These are phyloP conservation scores for Eristalis arbustorum DNA, from an alignment of 2,888 invertebrate species.

Conservation along the genomic window DNA sequence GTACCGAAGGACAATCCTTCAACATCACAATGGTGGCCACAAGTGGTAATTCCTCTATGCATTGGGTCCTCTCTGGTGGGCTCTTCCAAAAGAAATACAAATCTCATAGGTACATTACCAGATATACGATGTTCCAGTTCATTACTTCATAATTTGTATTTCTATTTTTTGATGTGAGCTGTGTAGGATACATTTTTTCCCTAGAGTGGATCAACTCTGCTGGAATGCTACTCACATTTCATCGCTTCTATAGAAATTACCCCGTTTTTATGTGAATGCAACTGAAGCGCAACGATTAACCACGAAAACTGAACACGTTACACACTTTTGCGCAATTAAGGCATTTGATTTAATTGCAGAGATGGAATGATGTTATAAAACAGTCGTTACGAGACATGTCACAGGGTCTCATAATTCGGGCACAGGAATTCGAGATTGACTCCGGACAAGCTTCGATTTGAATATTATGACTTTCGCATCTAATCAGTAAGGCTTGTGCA, in stretches of 20 bases:
- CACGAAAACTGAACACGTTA: neutral
- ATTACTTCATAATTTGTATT: neutral
- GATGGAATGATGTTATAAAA: neutral
- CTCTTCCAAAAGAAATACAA: neutral
- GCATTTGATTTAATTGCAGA: neutral
- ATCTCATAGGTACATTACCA: neutral
- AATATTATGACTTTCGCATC: neutral
- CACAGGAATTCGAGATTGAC: neutral
- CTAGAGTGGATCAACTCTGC: neutral
- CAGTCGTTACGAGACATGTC: neutral
- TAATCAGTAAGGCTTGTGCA: conserved; percentile 24
- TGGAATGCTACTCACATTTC: conserved; percentile 15
- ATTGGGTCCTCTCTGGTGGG: no score
- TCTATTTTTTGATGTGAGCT: conserved; percentile 7
- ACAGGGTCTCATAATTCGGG: no score
- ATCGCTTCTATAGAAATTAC: neutral
- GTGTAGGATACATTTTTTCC: neutral
- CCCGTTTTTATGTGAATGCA: neutral
- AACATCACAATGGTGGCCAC: neutral
- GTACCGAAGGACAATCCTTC: neutral
- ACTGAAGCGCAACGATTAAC: neutral
- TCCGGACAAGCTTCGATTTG: neutral
- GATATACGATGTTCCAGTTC: neutral
- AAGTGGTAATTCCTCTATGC: neutral
- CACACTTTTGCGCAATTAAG: neutral